A percentile compares a stretch with the other conserved stretches of the same genome.
Conservation (phyloP, 2,113 vertebrate genomes). For the Brienomyrus brachyistius region DNA sequence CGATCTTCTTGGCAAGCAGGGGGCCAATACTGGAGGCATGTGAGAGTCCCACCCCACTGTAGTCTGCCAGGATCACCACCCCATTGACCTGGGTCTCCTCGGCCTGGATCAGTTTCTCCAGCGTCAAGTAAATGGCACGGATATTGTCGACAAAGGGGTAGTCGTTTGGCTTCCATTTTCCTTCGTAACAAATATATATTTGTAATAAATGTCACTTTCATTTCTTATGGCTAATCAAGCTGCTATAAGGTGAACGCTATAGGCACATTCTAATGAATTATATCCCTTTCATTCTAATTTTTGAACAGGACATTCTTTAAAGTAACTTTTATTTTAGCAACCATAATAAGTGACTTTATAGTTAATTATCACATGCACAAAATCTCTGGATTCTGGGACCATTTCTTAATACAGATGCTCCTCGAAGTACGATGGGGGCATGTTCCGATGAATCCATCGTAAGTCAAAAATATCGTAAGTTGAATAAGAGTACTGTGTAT, state of each 20-base stretch:
- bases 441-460: neutral
- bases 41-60: conserved; percentile 91
- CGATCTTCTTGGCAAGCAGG: conserved; percentile 95
- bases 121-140: conserved; percentile 87
- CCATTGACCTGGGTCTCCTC: conserved; percentile 98
- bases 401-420: neutral
- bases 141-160: conserved; percentile 95
- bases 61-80: conserved; percentile 92
- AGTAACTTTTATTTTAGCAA: neutral
- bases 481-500: neutral
- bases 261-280: neutral
- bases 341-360: neutral
- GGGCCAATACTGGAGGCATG: conserved; percentile 96
- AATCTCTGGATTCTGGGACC: neutral
- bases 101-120: conserved; percentile 95
- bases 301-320: neutral
- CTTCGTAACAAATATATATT: conserved; percentile 48
- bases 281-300: neutral
- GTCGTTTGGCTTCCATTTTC: conserved; percentile 87
- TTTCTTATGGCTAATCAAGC: neutral
- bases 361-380: neutral
- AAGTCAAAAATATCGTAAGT: neutral
- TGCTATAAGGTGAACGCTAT: neutral
- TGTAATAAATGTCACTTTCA: neutral
- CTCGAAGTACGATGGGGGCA: neutral